phyloP scores from a whole-genome alignment of 2,797 vertebrate genomes.

The Psittacula echo region DNA sequence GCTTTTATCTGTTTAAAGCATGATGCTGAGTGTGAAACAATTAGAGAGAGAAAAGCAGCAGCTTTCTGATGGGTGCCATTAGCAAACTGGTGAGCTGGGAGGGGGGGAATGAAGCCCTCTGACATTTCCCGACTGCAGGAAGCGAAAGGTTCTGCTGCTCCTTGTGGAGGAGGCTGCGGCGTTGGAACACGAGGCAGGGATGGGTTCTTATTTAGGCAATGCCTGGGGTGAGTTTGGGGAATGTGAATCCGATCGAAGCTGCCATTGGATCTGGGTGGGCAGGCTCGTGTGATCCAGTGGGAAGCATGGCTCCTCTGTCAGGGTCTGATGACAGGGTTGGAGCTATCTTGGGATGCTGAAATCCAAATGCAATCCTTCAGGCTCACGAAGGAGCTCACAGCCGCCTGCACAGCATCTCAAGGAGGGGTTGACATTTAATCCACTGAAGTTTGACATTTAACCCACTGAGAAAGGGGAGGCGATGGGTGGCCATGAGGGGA shows the following conservation, averaged over 20 bases:
- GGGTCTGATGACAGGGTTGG: background rate
- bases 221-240: background rate
- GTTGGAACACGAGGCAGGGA: background rate
- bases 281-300: background rate
- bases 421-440: background rate
- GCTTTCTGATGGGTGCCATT: background rate
- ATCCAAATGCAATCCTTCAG: background rate
- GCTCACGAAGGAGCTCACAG: background rate
- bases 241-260: background rate
- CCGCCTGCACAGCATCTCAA: background rate
- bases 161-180: background rate
- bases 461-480: background rate
- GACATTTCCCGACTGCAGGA: background rate
- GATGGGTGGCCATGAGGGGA: background rate
- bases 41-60: background rate
- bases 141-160: accelerated
- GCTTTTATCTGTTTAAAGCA: background rate
- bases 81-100: background rate
- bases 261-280: background rate
- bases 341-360: background rate
- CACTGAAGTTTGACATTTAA: background rate
- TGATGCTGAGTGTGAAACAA: background rate
- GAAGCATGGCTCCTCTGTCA: background rate
- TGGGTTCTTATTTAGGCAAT: background rate
- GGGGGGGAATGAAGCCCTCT: background rate